A percentile compares a stretch with the other conserved stretches of the same genome.
Conservation (phyloP, 2,888 invertebrate species). For the Andrena praecox region DNA sequence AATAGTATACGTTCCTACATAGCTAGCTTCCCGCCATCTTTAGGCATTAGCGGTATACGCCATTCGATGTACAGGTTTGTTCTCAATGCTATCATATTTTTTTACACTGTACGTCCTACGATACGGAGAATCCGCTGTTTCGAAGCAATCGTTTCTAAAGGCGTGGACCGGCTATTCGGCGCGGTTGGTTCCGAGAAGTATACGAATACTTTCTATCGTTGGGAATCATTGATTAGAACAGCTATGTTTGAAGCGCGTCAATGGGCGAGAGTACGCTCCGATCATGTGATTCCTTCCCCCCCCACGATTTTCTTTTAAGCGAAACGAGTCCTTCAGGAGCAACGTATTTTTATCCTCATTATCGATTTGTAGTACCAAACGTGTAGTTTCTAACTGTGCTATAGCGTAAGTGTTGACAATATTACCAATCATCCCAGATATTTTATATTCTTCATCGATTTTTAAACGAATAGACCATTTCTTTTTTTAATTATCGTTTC, state of each 20-base stretch:
- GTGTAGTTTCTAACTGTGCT: slow-evolving; percentile 49
- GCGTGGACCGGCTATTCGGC: background rate
- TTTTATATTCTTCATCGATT: slow-evolving; percentile 45
- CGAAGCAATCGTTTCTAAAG: slow-evolving; percentile 15
- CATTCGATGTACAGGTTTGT: slow-evolving; percentile 68
- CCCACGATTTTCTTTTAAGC: slow-evolving; percentile 14
- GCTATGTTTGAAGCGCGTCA: slow-evolving; percentile 9
- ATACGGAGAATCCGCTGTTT: slow-evolving; percentile 44
- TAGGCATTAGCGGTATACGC: slow-evolving; percentile 65
- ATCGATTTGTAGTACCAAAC: slow-evolving; percentile 59
- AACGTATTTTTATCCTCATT: slow-evolving; percentile 51
- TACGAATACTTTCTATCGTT: slow-evolving; percentile 13
- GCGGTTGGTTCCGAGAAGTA: slow-evolving; percentile 16
- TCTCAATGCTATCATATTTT: slow-evolving; percentile 67
- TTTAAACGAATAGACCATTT: slow-evolving; percentile 16
- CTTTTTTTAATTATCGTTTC: slow-evolving; percentile 33
- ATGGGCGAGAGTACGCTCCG: slow-evolving; percentile 24
- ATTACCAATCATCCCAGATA: slow-evolving; percentile 47
- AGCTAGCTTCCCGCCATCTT: slow-evolving; percentile 71
- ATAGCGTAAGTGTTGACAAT: slow-evolving; percentile 60
- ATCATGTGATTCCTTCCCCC: slow-evolving; percentile 28
- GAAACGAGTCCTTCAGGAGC: slow-evolving; percentile 48
- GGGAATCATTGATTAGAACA: slow-evolving; percentile 31
- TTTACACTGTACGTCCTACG: slow-evolving; percentile 29
- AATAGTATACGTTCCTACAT: slow-evolving; percentile 76